These are phyloP conservation scores for Tenthredo distinguenda DNA, from an alignment of 2,888 invertebrate genomes.

Conservation along the genomic window DNA sequence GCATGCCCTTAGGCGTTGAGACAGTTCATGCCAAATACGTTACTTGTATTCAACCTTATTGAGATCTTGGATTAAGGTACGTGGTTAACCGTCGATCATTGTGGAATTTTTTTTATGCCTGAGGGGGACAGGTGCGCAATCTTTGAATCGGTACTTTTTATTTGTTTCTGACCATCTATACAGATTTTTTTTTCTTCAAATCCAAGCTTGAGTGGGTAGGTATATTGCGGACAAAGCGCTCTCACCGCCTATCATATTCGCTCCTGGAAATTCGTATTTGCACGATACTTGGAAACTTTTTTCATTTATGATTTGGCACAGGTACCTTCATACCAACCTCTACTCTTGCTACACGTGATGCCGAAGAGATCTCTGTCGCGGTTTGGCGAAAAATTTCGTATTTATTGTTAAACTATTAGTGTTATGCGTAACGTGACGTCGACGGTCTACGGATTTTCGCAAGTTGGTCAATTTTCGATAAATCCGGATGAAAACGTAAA, in stretches of 20 bases:
- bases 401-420: not conserved
- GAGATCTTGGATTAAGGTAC: slow-evolving; percentile 9
- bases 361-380: not conserved
- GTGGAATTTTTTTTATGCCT: slow-evolving; percentile 20
- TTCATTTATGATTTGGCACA: slow-evolving; percentile 11
- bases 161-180: slow-evolving; percentile 24
- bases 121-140: slow-evolving; percentile 29
- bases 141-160: slow-evolving; percentile 27
- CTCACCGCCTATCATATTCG: not conserved
- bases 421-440: not conserved
- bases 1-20: slow-evolving; percentile 19
- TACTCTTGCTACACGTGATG: slow-evolving; percentile 27
- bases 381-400: slow-evolving; percentile 3
- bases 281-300: slow-evolving; percentile 39
- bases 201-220: slow-evolving; percentile 24
- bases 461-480: not conserved
- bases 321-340: not conserved
- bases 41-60: slow-evolving; percentile 27
- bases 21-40: slow-evolving; percentile 40
- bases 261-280: slow-evolving; percentile 24
- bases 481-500: not conserved
- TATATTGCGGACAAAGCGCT: slow-evolving; percentile 3
- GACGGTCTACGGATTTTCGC: not conserved
- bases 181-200: not conserved
- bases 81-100: slow-evolving; percentile 50